Conservation (phyloP, 2,888 invertebrate species). For the Chorisops tibialis region DNA sequence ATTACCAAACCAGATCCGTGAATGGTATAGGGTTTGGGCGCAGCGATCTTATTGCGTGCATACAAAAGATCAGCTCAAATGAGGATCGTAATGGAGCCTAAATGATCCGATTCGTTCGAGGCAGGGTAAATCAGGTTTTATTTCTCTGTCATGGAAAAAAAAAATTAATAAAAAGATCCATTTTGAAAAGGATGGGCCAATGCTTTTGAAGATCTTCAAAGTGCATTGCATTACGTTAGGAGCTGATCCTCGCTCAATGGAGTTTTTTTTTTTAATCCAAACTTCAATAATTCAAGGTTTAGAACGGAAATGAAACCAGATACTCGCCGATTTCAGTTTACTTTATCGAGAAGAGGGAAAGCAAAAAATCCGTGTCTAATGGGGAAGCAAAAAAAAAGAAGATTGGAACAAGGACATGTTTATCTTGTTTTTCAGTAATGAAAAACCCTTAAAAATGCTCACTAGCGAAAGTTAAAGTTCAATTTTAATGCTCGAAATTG, state of each 20-base stretch:
- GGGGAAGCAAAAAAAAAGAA: too few relatives aligned
- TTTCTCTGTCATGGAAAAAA: neutral
- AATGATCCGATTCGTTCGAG: constrained; percentile 19
- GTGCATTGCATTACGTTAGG: constrained; percentile 1
- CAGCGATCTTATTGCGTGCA: neutral
- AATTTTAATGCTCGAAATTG: too few relatives aligned
- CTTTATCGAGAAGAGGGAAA: constrained; percentile 7
- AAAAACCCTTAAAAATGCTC: too few relatives aligned
- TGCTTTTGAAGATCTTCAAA: constrained; percentile 5
- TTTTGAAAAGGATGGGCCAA: neutral
- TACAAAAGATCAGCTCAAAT: constrained; percentile 12
- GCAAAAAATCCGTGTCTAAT: neutral
- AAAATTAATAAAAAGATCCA: neutral
- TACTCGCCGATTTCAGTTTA: constrained; percentile 27
- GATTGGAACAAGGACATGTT: too few relatives aligned
- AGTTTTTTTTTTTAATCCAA: too few relatives aligned
- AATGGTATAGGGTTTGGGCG: too few relatives aligned
- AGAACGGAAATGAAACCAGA: constrained; percentile 36
- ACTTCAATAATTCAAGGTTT: constrained; percentile 13
- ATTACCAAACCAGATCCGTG: too few relatives aligned
- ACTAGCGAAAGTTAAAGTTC: too few relatives aligned
- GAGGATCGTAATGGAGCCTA: constrained; percentile 7
- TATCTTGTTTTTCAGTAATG: too few relatives aligned
- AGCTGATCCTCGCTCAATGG: too few relatives aligned
- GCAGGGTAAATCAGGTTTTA: constrained; percentile 6